These are phyloP conservation scores for Drosophila fuyamai DNA, from an alignment of 1,140 invertebrate genomes.

Conservation along the genomic window DNA sequence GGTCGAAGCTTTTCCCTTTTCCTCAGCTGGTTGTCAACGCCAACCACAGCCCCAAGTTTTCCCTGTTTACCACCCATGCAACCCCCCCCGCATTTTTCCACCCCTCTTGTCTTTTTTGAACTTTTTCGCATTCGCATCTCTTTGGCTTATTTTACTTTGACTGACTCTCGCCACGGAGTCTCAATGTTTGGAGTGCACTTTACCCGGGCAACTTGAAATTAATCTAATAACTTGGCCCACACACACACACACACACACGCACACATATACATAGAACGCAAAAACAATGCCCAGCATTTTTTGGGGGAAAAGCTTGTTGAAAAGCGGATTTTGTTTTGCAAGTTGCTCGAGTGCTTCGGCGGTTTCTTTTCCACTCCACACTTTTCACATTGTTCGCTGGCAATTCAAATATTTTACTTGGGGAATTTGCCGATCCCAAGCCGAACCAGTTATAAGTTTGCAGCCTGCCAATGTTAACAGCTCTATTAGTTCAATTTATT, in stretches of 20 bases:
- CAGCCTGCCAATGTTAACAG: conserved; percentile 73
- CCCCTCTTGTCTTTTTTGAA: neutral
- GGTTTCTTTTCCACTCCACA: conserved; percentile 53
- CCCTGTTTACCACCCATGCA: conserved; percentile 1
- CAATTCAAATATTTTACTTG: conserved; percentile 79
- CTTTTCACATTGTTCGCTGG: conserved; percentile 63
- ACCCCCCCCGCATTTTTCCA: too few relatives aligned
- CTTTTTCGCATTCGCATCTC: conserved; percentile 47
- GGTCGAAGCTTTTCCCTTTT: conserved; percentile 51
- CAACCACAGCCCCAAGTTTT: conserved; percentile 53
- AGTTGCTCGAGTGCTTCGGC: conserved; percentile 72
- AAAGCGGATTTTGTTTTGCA: conserved; percentile 71
- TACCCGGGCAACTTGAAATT: conserved; percentile 76
- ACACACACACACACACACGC: conserved; percentile 14
- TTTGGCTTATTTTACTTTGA: conserved; percentile 71
- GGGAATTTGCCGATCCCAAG: conserved; percentile 45
- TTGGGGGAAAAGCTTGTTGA: conserved; percentile 25
- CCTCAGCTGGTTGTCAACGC: conserved; percentile 66
- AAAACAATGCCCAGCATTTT: conserved; percentile 47
- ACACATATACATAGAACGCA: conserved; percentile 13
- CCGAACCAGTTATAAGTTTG: conserved; percentile 61
- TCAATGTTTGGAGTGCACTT: conserved; percentile 78
- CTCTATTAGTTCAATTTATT: conserved; percentile 83
- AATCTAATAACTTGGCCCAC: conserved; percentile 77
- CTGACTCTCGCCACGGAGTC: conserved; percentile 55